phyloP scores from a whole-genome alignment of 2,113 vertebrate genomes.

The Pimephales promelas region DNA sequence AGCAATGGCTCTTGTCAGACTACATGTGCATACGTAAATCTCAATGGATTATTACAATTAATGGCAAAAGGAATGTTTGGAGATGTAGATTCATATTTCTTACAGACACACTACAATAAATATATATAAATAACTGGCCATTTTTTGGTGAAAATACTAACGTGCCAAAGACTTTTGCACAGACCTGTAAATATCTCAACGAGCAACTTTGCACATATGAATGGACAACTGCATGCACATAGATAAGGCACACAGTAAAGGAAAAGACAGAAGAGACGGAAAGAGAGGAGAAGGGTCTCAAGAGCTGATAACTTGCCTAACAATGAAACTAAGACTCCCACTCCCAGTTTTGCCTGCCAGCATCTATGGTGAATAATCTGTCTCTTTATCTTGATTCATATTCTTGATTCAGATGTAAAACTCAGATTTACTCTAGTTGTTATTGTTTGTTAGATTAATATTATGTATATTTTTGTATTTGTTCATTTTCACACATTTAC shows the following conservation, averaged over 20 bases:
- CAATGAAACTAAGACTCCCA: slow-evolving; percentile 25
- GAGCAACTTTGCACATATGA: too few species aligned
- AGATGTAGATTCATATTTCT: too few species aligned
- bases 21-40: too few species aligned
- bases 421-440: slow-evolving; percentile 8
- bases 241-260: not conserved
- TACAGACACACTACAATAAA: too few species aligned
- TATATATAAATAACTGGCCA: too few species aligned
- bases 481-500: not conserved
- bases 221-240: not conserved
- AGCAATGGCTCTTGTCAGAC: too few species aligned
- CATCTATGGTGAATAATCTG: slow-evolving; percentile 9
- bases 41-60: too few species aligned
- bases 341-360: slow-evolving; percentile 22
- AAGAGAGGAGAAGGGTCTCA: not conserved
- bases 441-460: slow-evolving; percentile 1
- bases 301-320: slow-evolving; percentile 23
- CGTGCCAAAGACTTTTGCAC: too few species aligned
- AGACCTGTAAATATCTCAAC: not conserved
- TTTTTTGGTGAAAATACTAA: too few species aligned
- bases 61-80: too few species aligned
- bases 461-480: not conserved
- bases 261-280: not conserved
- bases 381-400: slow-evolving; percentile 6
- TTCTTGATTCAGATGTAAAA: slow-evolving; percentile 4